Conservation (phyloP, 37 sponge, comb jelly and placozoan genomes). For the Cladorhizidae sp. region DNA sequence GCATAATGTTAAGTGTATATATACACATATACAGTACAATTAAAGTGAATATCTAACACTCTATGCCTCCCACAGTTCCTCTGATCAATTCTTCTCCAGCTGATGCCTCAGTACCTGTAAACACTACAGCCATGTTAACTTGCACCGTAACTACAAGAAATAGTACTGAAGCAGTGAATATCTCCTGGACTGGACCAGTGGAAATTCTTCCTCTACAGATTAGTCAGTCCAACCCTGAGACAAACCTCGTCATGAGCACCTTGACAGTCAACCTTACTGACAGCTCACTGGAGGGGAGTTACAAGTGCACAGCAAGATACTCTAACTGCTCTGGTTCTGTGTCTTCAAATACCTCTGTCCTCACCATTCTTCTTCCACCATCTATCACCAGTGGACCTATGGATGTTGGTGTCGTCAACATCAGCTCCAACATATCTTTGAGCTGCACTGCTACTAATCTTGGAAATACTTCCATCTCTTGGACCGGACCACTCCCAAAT, state of each 20-base stretch:
- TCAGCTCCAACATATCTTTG: neutral
- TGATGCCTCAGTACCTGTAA: neutral
- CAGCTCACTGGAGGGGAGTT: neutral
- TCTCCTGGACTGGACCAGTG: conserved; percentile 26
- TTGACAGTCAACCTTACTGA: neutral
- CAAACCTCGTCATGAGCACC: neutral
- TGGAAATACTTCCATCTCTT: too few relatives aligned
- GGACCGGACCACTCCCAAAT: conserved; percentile 8
- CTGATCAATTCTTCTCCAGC: neutral
- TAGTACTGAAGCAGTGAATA: neutral
- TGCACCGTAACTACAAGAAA: conserved; percentile 28
- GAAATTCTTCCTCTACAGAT: neutral
- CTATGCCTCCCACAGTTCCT: neutral
- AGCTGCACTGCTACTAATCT: neutral
- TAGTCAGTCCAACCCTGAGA: too few relatives aligned
- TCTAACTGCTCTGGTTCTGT: neutral
- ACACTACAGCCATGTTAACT: neutral
- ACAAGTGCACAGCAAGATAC: conserved; percentile 1
- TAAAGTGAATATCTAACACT: too few relatives aligned
- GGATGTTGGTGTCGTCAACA: neutral
- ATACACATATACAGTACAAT: too few relatives aligned
- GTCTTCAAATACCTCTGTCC: neutral
- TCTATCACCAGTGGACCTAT: neutral
- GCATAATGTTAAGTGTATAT: too few relatives aligned
- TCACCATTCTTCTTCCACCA: conserved; percentile 1